These are phyloP conservation scores for Centroberyx gerrardi DNA, from an alignment of 2,797 vertebrate genomes.

Conservation along the genomic window DNA sequence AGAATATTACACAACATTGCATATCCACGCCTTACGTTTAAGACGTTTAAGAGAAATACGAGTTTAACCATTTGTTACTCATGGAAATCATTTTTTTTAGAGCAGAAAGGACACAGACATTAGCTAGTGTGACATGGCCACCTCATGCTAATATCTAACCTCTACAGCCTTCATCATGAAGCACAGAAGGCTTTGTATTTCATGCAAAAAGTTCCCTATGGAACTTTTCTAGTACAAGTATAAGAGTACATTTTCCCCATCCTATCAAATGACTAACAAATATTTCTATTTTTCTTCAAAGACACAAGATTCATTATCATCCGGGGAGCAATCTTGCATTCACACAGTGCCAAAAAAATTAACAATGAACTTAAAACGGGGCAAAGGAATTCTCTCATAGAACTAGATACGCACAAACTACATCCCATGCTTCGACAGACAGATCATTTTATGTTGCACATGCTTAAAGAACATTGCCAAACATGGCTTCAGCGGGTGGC, in stretches of 20 bases:
- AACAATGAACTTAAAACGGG: too few relatives aligned
- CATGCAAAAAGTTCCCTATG: not conserved
- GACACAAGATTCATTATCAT: not conserved
- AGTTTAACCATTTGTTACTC: not conserved
- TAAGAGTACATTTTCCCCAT: not conserved
- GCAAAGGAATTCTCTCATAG: not conserved
- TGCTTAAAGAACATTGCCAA: conserved; percentile 2
- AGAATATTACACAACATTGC: not conserved
- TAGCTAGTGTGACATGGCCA: not conserved
- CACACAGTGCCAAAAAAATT: not conserved
- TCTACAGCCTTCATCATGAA: not conserved
- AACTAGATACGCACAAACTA: too few relatives aligned
- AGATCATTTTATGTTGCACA: conserved; percentile 7
- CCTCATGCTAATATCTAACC: not conserved
- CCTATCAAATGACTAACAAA: conserved; percentile 3
- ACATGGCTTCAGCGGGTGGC: conserved; percentile 22
- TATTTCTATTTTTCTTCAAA: not conserved
- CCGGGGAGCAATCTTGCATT: not conserved
- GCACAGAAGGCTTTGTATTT: not conserved
- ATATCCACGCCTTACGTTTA: too few relatives aligned
- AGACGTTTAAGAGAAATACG: not conserved
- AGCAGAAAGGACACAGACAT: not conserved
- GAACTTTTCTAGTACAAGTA: not conserved
- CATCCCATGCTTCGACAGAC: conserved; percentile 1
- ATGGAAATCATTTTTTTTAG: not conserved